Evolutionary conservation across 1,140 invertebrate species (phyloP).

Genomic region (Drosophila triauraria): DNA sequence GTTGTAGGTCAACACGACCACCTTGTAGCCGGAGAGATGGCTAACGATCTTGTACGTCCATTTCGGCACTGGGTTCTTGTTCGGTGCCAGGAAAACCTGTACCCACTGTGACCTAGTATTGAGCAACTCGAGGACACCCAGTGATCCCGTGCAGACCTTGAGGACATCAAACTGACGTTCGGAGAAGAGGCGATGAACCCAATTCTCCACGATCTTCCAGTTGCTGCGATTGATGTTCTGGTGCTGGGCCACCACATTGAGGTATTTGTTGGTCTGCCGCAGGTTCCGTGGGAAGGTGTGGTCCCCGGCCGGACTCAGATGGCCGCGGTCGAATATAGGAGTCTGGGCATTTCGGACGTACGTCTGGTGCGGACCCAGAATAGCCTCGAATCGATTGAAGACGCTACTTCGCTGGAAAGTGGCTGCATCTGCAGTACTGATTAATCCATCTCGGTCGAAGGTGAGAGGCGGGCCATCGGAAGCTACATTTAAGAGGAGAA

Average conservation of each 20-base stretch:
- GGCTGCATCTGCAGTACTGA: background rate
- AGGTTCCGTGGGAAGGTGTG: background rate
- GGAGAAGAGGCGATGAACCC: background rate
- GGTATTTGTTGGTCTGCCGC: slow-evolving; percentile 7
- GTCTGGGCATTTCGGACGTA: background rate
- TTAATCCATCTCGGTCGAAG: slow-evolving; percentile 2
- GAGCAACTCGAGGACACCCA: background rate
- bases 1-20: slow-evolving; percentile 1
- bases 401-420: slow-evolving; percentile 2
- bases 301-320: slow-evolving; percentile 4
- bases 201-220: slow-evolving; percentile 12
- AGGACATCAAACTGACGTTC: background rate
- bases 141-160: slow-evolving; percentile 2
- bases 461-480: background rate
- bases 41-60: slow-evolving; percentile 11
- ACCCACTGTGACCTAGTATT: background rate
- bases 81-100: background rate
- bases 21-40: background rate
- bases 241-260: slow-evolving; percentile 13
- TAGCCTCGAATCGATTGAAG: background rate
- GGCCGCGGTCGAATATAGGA: slow-evolving; percentile 7
- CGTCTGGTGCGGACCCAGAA: background rate
- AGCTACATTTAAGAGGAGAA: background rate
- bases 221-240: slow-evolving; percentile 13
- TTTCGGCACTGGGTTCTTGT: background rate